Conservation (phyloP, 1,140 invertebrate species). For the Limonius californicus region DNA sequence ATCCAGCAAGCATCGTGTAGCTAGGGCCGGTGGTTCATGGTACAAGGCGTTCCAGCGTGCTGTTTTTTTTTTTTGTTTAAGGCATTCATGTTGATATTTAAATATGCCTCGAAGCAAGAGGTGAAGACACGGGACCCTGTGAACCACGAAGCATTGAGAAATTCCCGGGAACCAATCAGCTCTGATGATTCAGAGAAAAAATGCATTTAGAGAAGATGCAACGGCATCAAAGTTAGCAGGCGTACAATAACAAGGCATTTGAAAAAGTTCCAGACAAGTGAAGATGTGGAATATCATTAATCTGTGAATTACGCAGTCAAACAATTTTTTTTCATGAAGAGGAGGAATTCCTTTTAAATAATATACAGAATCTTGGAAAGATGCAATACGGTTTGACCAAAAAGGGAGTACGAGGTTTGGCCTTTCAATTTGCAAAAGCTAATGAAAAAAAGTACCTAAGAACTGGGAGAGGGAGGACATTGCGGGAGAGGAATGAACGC, state of each 20-base stretch:
- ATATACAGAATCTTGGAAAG: conserved; percentile 13
- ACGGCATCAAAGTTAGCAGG: not conserved
- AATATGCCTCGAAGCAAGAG: not conserved
- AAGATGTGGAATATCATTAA: not conserved
- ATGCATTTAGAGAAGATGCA: not conserved
- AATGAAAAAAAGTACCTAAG: conserved; percentile 11
- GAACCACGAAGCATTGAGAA: too few relatives aligned
- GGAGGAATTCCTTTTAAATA: conserved; percentile 1
- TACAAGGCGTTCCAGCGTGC: not conserved
- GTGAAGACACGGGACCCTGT: too few relatives aligned
- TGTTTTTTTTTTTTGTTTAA: not conserved
- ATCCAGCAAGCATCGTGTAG: too few relatives aligned
- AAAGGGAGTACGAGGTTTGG: not conserved
- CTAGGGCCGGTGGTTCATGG: not conserved
- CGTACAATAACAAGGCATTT: not conserved
- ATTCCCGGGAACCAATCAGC: not conserved
- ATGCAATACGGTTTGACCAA: conserved; percentile 15
- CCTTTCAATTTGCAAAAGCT: not conserved
- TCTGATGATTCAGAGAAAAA: not conserved
- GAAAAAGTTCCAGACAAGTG: not conserved
- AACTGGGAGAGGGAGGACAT: conserved; percentile 10
- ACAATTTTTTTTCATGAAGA: conserved; percentile 14
- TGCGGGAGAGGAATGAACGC: not conserved
- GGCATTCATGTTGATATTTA: not conserved
- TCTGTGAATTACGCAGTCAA: not conserved